Conservation (phyloP, 2,888 invertebrate genomes). For the Drosophila bunnanda region DNA sequence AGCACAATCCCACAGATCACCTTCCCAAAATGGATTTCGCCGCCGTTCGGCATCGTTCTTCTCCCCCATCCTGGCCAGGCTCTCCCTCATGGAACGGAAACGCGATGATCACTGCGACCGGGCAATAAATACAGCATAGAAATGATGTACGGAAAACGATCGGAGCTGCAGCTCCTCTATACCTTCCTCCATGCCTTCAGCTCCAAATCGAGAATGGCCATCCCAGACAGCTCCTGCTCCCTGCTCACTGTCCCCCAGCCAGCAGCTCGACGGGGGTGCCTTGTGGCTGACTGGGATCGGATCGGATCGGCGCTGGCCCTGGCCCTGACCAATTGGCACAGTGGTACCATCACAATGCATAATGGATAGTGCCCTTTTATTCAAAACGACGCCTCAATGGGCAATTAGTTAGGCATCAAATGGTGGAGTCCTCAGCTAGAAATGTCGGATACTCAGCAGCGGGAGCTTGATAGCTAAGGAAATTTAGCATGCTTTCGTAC, state of each 20-base stretch:
- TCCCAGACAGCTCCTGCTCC: constrained; percentile 27
- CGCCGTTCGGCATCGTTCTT: constrained; percentile 45
- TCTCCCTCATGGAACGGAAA: constrained; percentile 61
- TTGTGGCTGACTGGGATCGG: constrained; percentile 18
- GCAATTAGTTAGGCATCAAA: constrained; percentile 35
- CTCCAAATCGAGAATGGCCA: constrained; percentile 52
- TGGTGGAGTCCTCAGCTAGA: neutral
- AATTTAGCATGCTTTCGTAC: neutral
- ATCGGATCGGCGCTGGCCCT: constrained; percentile 36
- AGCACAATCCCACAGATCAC: constrained; percentile 83
- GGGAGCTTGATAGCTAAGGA: neutral
- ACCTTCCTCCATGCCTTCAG: constrained; percentile 47
- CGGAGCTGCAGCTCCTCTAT: constrained; percentile 43
- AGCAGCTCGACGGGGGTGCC: constrained; percentile 74
- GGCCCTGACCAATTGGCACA: constrained; percentile 58
- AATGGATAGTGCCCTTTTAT: constrained; percentile 34
- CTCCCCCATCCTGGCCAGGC: constrained; percentile 46
- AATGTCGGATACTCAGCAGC: constrained; percentile 2
- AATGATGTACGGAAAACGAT: constrained; percentile 81
- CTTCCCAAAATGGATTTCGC: constrained; percentile 81
- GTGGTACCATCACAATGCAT: constrained; percentile 53
- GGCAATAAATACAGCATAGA: constrained; percentile 80
- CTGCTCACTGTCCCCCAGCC: constrained; percentile 48
- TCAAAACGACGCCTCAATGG: constrained; percentile 35
- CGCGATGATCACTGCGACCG: constrained; percentile 71